Evolutionary conservation across 64 coral and sea anemone species (phyloP).

Genomic region (Montipora cactus): DNA sequence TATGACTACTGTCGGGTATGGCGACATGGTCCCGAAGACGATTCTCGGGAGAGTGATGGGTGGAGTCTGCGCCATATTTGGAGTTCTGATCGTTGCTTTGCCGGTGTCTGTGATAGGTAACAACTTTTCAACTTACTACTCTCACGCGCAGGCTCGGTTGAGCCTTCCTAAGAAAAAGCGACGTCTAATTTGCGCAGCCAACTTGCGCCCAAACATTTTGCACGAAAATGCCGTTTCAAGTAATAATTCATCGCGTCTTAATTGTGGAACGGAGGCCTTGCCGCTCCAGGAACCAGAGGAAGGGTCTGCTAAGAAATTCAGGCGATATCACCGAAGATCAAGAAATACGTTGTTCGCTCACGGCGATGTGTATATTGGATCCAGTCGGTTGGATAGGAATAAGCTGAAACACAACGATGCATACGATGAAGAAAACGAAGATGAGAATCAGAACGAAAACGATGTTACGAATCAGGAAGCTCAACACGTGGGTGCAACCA

Average conservation of each 20-base stretch:
- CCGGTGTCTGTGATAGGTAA: constrained; percentile 92
- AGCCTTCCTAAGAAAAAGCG: constrained; percentile 90
- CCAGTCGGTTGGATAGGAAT: not conserved
- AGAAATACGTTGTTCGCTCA: constrained; percentile 81
- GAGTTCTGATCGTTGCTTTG: constrained; percentile 84
- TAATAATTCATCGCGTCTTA: not conserved
- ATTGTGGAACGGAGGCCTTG: not conserved
- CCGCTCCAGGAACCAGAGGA: not conserved
- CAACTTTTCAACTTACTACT: constrained; percentile 93
- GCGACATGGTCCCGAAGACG: constrained; percentile 71
- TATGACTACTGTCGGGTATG: constrained; percentile 92
- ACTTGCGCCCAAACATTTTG: constrained; percentile 51
- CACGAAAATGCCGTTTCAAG: constrained; percentile 68
- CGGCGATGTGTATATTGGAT: constrained; percentile 86
- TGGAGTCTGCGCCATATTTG: constrained; percentile 87
- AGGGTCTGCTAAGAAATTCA: constrained; percentile 32
- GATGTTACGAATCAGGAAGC: constrained; percentile 17
- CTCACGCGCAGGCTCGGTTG: constrained; percentile 91
- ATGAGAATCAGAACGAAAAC: constrained; percentile 37
- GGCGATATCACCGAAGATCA: constrained; percentile 79
- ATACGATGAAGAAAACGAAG: constrained; percentile 14
- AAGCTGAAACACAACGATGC: not conserved
- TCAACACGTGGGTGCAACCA: constrained; percentile 8
- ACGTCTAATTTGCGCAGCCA: constrained; percentile 76
- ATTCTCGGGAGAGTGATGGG: constrained; percentile 72